Evolutionary conservation across 1,140 invertebrate genomes (phyloP).

Genomic region (Teleopsis dalmanni): DNA sequence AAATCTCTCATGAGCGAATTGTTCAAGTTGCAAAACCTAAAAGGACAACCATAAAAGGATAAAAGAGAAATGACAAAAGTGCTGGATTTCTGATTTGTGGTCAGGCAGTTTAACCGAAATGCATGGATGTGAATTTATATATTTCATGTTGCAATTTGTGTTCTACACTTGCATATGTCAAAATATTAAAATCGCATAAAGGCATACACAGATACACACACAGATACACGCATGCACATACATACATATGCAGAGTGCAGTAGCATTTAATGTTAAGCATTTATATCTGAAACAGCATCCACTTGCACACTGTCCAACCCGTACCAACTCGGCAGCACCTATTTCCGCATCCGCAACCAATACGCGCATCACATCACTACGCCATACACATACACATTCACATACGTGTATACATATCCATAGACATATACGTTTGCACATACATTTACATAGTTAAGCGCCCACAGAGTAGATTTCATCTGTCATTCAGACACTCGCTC

Average conservation of each 20-base stretch:
- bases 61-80: no score
- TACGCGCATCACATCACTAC: no score
- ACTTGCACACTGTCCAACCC: background rate
- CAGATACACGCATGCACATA: background rate
- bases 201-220: background rate
- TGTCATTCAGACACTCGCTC: conserved; percentile 26
- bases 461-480: conserved; percentile 14
- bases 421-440: no score
- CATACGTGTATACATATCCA: background rate
- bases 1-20: no score
- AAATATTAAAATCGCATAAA: background rate
- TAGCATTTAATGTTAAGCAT: no score
- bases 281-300: background rate
- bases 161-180: no score
- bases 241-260: background rate
- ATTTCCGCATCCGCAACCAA: background rate
- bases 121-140: no score
- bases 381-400: background rate
- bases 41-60: no score
- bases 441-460: background rate
- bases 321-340: background rate
- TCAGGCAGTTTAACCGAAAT: no score
- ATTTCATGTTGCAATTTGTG: no score
- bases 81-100: no score
- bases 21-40: no score